Base-by-base conservation (phyloP, 1,140 invertebrate species). In the Stegodyphus dumicola region DNA sequence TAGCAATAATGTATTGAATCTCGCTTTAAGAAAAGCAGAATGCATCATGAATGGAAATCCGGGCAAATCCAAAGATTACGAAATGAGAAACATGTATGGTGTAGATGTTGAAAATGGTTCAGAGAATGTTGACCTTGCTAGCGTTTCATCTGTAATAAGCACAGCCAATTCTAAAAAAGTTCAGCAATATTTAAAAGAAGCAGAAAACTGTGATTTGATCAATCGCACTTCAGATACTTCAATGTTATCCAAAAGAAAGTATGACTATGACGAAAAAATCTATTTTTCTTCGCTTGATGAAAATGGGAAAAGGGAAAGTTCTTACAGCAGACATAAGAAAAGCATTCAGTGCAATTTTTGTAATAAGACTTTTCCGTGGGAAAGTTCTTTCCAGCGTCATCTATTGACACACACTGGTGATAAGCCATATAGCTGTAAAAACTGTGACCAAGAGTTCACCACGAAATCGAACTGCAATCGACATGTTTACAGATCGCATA, bases 401-500 rank as follows among this genome's bases (percentile, higher is more conserved):
- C 94, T 99, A 93, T 92, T 96, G 87, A 95, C 95, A 4, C 97
- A 99, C 91, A 98, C 97, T 89, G 97, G 97, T 0, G 97, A 98
- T 88, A 92, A 97, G 6, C 97, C 97, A 0, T 99, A 96, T 89
- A 95, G 98, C 89, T 99, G 98, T 89, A 93, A 94, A 1, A 93
- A 98, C 3, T 99, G 98, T 90, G 96, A 96, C 88, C 98, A 96
- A 88, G 96, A 96, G 2, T 99, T 99, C 90, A 99, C 97, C 2
- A 99, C 97, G 0, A 98, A 99, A 88, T 92, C 92, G 93, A 99
- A 92, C 92, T 98, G 89, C 92, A 97, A 89, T 95, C 88, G 92
- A 49, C 92, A 93, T 88, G 89, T 92, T 66, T 90, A 91, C 74
- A 98, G 92, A 92, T 96, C 91, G 5, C 97, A 99, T 89, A 94